Percentiles rank a stretch among this genome's conserved stretches.
These are phyloP conservation scores for Aphaenogaster rudis DNA, from an alignment of 1,140 invertebrate genomes.

Conservation along the genomic window DNA sequence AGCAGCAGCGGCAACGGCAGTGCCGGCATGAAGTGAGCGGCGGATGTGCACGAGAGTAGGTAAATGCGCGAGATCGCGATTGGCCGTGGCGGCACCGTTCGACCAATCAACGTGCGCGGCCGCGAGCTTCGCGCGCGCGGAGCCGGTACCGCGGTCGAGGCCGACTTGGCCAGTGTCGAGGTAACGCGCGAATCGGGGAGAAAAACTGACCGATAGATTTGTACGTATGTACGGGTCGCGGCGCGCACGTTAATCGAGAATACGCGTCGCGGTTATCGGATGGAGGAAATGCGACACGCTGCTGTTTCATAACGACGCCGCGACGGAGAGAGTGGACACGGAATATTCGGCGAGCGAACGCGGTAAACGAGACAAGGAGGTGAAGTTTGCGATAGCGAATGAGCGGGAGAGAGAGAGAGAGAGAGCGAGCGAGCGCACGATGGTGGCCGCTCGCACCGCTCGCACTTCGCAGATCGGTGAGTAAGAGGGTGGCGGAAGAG, in stretches of 20 bases:
- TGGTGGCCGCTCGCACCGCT: conserved; percentile 50
- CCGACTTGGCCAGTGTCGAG: conserved; percentile 19
- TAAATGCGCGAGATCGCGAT: conserved; percentile 38
- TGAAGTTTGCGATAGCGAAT: conserved; percentile 28
- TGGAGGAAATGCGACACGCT: not conserved
- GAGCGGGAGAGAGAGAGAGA: not conserved
- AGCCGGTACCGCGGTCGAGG: conserved; percentile 47
- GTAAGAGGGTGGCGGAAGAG: not conserved
- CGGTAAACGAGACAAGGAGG: not conserved
- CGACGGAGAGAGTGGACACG: conserved; percentile 5
- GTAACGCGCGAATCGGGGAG: conserved; percentile 15
- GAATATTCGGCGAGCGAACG: conserved; percentile 25
- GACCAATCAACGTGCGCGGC: conserved; percentile 50
- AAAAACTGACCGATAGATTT: conserved; percentile 43
- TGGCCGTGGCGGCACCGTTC: not conserved
- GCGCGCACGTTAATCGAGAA: not conserved
- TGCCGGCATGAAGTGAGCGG: conserved; percentile 20
- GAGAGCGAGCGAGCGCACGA: conserved; percentile 43
- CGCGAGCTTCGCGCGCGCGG: conserved; percentile 46
- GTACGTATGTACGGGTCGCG: too few species aligned
- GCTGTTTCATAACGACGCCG: not conserved
- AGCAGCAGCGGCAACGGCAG: not conserved
- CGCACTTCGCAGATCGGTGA: conserved; percentile 38
- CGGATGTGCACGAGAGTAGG: conserved; percentile 17
- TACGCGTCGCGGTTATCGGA: not conserved